Evolutionary conservation across 2,888 invertebrate species (phyloP).

Genomic region (Julus scanicus): DNA sequence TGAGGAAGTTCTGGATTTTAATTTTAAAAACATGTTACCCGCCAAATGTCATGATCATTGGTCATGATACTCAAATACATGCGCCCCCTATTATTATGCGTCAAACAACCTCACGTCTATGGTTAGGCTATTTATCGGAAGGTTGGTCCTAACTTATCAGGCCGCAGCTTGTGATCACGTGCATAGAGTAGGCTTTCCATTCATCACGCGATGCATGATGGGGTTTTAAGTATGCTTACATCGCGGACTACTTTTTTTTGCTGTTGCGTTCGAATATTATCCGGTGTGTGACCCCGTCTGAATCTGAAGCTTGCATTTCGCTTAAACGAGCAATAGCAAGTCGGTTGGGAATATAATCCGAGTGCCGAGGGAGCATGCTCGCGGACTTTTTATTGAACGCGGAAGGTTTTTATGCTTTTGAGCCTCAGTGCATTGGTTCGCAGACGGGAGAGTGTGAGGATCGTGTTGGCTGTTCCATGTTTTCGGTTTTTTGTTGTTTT

Average conservation of each 20-base stretch:
- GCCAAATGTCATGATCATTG: too few relatives aligned
- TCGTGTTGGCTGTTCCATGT: background rate
- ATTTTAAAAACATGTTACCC: too few relatives aligned
- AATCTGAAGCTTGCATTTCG: background rate
- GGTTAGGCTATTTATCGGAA: background rate
- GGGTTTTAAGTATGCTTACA: background rate
- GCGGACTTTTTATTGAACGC: background rate
- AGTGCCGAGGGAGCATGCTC: background rate
- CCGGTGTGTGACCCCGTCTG: background rate
- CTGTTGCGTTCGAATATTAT: background rate
- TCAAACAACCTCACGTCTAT: background rate
- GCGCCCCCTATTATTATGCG: too few relatives aligned
- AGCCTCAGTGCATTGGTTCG: background rate
- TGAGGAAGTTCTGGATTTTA: too few relatives aligned
- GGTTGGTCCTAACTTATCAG: background rate
- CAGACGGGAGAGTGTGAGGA: background rate
- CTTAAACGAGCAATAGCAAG: background rate
- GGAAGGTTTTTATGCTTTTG: background rate
- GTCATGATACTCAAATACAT: too few relatives aligned
- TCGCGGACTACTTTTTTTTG: slow-evolving; percentile 12
- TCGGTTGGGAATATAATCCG: background rate
- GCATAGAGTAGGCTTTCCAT: background rate
- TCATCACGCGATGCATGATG: slow-evolving; percentile 15
- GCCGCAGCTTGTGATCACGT: background rate
- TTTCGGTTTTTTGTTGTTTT: slow-evolving; percentile 12